phyloP scores from a whole-genome alignment of 2,888 invertebrate genomes.

The Ptilodon capucinus region DNA sequence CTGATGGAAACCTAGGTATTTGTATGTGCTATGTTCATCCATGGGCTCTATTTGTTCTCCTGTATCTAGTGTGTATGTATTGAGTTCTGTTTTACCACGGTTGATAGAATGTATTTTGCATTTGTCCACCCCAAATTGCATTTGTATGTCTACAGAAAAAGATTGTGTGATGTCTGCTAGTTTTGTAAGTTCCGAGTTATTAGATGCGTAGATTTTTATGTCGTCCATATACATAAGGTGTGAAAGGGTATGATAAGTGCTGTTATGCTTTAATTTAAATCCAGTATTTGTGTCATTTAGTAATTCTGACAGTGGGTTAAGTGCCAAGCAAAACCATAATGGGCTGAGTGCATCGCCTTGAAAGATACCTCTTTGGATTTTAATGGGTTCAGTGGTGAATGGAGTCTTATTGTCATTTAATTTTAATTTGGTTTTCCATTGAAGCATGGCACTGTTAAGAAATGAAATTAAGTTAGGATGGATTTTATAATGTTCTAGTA shows the following conservation, averaged over 20 bases:
- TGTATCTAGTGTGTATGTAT: background rate
- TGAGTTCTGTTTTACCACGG: background rate
- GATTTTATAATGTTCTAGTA: background rate
- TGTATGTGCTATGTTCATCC: background rate
- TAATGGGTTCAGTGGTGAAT: constrained; percentile 20
- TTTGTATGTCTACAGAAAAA: constrained; percentile 2
- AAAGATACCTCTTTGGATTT: constrained; percentile 20
- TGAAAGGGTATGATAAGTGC: too few species aligned
- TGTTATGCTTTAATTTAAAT: too few species aligned
- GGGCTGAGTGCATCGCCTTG: constrained; percentile 21
- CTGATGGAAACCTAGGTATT: background rate
- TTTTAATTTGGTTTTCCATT: background rate
- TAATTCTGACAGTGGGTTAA: background rate
- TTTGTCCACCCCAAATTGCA: constrained; percentile 8
- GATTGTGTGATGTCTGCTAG: constrained; percentile 6
- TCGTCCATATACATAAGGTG: too few species aligned
- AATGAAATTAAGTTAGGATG: too few species aligned
- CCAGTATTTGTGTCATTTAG: background rate
- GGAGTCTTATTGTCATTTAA: constrained; percentile 12
- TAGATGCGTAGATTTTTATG: constrained; percentile 1
- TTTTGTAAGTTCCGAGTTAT: background rate
- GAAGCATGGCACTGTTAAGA: background rate
- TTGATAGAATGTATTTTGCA: constrained; percentile 2
- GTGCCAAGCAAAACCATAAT: constrained; percentile 2
- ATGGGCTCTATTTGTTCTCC: background rate